phyloP scores from a whole-genome alignment of 2,888 invertebrate genomes.

The Epirrita christyi region DNA sequence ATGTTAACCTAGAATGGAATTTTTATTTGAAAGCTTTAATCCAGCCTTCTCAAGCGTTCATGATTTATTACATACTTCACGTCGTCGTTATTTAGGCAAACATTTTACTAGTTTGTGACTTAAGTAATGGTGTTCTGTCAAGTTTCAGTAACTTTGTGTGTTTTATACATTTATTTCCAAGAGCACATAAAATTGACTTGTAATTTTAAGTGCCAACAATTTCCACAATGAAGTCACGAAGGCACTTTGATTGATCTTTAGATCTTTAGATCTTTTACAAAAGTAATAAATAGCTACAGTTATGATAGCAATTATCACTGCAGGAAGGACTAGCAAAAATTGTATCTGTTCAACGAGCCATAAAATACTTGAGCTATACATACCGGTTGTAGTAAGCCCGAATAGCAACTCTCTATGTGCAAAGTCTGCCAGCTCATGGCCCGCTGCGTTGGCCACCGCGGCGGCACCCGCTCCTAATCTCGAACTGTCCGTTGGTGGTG shows the following conservation, averaged over 20 bases:
- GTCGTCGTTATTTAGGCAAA: slow-evolving; percentile 24
- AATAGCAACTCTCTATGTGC: slow-evolving; percentile 93
- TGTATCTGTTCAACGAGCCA: too few species aligned
- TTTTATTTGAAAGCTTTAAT: slow-evolving; percentile 32
- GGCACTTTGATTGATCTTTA: too few species aligned
- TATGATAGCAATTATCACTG: too few species aligned
- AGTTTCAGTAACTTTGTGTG: slow-evolving; percentile 5
- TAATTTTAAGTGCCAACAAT: too few species aligned
- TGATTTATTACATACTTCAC: slow-evolving; percentile 31
- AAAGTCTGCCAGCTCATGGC: slow-evolving; percentile 93
- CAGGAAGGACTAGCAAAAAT: too few species aligned
- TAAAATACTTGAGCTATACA: slow-evolving; percentile 20
- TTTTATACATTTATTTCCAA: neutral
- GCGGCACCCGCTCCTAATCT: slow-evolving; percentile 83
- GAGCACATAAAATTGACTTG: neutral
- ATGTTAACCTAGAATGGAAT: slow-evolving; percentile 26
- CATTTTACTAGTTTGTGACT: slow-evolving; percentile 25
- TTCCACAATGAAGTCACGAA: too few species aligned
- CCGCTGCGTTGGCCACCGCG: slow-evolving; percentile 88
- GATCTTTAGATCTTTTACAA: too few species aligned
- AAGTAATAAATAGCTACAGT: too few species aligned
- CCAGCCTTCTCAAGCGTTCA: slow-evolving; percentile 22
- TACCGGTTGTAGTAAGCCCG: slow-evolving; percentile 90
- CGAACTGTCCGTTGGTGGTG: slow-evolving; percentile 82
- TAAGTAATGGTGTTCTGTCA: slow-evolving; percentile 8